Evolutionary conservation across 2,113 vertebrate species (phyloP), one percentile per base, ranked within the genome.

Genomic region (Tragelaphus buxtoni): DNA sequence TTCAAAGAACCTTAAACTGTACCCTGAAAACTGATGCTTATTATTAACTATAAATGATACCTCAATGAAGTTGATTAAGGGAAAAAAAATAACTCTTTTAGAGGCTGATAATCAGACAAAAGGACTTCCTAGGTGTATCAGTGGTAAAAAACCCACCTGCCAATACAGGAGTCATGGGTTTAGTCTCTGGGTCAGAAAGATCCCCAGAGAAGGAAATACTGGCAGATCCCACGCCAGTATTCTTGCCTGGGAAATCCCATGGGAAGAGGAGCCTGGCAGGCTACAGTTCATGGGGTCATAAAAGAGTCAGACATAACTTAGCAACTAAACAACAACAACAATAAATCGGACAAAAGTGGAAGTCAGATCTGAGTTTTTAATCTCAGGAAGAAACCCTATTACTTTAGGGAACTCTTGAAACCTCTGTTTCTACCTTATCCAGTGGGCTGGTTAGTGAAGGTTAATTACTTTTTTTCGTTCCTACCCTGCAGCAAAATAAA

Each of bases 401-500:
- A 35, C 61, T 93, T 94, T 85, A 58, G 79, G 56, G 79, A 94
- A 92, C 89, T 95, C 69, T 94, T 49, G 24, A 95, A 91, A 72
- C 58, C 14, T 92, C 49, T 53, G 28, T 93, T 94, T 95, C 69
- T 95, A 35, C 3, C 20, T 88, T 80, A 51, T 88, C 35, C 22
- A 0, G 1, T 91, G 16, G 14, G 56, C 82, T 95, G n/a, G 35
- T 72, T 72, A 39, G 4, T 26, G 53, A 90, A 53, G 60, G 76
- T 80, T 76, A 65, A 56, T 89, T 69, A 85, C 76, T 74, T 55
- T 42, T 76, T 94, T 77, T 65, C n/a, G 18, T 85, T 96, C 53
- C 45, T 5, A 9, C 63, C 53, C 42, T 74, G 42, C 22, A 51
- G 84, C 30, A 82, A 83, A 51, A 82, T 61, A 61, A 87, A 87